phyloP scores from a whole-genome alignment of 1,140 invertebrate species.

The Eurosta solidaginis region DNA sequence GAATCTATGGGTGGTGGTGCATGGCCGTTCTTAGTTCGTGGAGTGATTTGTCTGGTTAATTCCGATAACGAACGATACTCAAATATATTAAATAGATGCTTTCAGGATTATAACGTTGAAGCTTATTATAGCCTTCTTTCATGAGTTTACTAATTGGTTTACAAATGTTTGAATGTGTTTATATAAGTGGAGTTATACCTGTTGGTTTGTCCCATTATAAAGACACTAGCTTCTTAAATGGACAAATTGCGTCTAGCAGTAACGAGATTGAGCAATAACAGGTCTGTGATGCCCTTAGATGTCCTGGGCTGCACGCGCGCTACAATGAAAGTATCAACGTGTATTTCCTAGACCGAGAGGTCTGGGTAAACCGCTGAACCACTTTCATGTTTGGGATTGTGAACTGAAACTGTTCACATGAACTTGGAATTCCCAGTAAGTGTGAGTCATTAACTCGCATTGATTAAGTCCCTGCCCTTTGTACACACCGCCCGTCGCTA shows the following conservation, averaged over 20 bases:
- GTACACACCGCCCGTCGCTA: neutral
- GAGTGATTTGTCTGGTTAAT: no score
- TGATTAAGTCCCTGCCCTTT: neutral
- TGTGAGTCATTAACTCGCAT: neutral
- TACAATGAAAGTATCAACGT: slow-evolving; percentile 37
- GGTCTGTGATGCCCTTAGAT: slow-evolving; percentile 36
- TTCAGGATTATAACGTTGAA: no score
- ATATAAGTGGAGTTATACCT: no score
- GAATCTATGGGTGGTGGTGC: no score
- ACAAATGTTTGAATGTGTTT: no score
- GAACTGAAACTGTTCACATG: slow-evolving; percentile 80
- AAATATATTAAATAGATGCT: no score
- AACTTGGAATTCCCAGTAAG: no score
- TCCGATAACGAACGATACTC: no score
- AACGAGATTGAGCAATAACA: slow-evolving; percentile 37
- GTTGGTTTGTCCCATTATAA: slow-evolving; percentile 34
- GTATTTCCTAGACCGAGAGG: slow-evolving; percentile 69
- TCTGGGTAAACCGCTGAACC: slow-evolving; percentile 76
- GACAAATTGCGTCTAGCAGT: slow-evolving; percentile 36
- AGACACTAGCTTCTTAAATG: slow-evolving; percentile 36
- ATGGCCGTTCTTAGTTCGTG: no score
- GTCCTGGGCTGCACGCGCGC: slow-evolving; percentile 36
- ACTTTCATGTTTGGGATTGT: slow-evolving; percentile 81
- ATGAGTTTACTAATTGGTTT: no score
- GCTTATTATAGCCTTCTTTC: no score